These are phyloP conservation scores for Clamator glandarius DNA, from an alignment of 2,797 vertebrate genomes.

Conservation along the genomic window DNA sequence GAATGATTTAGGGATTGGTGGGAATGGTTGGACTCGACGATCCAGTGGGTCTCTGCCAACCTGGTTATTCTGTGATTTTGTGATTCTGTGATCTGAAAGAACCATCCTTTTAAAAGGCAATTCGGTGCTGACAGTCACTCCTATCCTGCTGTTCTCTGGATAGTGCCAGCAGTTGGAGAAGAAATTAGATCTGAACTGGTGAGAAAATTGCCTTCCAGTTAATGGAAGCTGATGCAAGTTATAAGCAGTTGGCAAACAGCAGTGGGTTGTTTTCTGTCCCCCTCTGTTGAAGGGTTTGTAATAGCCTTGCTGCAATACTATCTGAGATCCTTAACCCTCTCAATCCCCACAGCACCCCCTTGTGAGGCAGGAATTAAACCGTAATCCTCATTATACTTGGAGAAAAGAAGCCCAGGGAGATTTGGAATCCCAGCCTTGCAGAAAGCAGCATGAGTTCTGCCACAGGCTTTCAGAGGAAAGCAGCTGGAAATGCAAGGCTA, in stretches of 20 bases:
- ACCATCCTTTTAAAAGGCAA: not conserved
- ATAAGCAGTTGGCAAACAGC: not conserved
- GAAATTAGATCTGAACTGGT: constrained; percentile 4
- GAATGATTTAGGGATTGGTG: too few relatives aligned
- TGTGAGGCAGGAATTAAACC: constrained; percentile 53
- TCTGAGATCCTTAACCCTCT: not conserved
- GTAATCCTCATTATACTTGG: constrained; percentile 13
- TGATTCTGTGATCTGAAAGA: too few relatives aligned
- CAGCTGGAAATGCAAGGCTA: not conserved
- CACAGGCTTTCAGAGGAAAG: not conserved
- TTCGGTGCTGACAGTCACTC: not conserved
- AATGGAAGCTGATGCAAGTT: not conserved
- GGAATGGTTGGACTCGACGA: too few relatives aligned
- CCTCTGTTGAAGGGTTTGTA: not conserved
- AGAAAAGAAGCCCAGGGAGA: constrained; percentile 8
- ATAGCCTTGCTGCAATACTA: not conserved
- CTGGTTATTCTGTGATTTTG: too few relatives aligned
- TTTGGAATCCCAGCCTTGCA: not conserved
- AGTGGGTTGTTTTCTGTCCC: not conserved
- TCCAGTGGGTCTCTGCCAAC: too few relatives aligned
- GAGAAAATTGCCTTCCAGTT: constrained; percentile 5
- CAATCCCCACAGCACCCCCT: constrained; percentile 37
- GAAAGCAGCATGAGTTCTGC: not conserved
- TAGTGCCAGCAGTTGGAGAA: not conserved
- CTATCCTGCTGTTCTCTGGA: not conserved